Percentiles rank a stretch among this genome's conserved stretches.
These are phyloP conservation scores for Phrynocephalus vlangalii DNA, from an alignment of 2,797 vertebrate species.

Conservation along the genomic window DNA sequence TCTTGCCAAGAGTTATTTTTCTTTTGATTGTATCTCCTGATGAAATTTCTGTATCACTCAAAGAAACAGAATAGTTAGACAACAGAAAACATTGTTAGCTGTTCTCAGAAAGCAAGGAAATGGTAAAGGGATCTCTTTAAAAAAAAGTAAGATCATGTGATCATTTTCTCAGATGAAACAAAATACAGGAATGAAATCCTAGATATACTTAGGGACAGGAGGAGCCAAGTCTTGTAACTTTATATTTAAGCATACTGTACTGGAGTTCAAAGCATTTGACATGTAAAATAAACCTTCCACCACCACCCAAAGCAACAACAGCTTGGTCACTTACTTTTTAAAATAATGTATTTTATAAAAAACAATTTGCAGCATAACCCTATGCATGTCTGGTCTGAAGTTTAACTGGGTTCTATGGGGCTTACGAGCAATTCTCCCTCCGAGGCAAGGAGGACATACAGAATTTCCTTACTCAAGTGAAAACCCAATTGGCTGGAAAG, in stretches of 20 bases:
- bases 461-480: too few species aligned
- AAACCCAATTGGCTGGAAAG: too few species aligned
- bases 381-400: background rate
- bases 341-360: background rate
- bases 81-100: conserved; percentile 11
- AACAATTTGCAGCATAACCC: background rate
- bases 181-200: conserved; percentile 18
- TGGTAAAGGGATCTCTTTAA: background rate
- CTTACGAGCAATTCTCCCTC: background rate
- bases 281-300: rapidly evolving
- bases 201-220: background rate
- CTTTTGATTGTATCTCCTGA: background rate
- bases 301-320: background rate
- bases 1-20: conserved; percentile 20
- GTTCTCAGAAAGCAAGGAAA: conserved; percentile 1
- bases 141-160: background rate
- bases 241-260: background rate
- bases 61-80: background rate
- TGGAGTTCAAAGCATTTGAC: background rate
- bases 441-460: too few species aligned
- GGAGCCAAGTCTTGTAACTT: background rate
- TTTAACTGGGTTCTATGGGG: background rate
- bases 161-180: conserved; percentile 20
- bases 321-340: background rate
- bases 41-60: conserved; percentile 17